Conservation (phyloP, 2,113 vertebrate genomes). For the Gallinago undulata region DNA sequence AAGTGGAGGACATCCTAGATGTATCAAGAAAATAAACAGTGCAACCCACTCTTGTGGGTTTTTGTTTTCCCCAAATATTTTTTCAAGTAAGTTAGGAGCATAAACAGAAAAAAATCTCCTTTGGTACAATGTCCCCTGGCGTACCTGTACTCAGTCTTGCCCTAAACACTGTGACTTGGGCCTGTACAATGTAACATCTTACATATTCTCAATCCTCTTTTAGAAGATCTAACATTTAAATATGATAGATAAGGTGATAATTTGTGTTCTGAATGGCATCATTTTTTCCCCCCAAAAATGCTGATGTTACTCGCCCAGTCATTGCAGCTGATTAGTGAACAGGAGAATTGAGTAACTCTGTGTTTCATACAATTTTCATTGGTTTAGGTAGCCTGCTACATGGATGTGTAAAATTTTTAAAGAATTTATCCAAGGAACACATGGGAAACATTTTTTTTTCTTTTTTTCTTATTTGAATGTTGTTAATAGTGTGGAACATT, state of each 20-base stretch:
- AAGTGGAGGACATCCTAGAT: not conserved
- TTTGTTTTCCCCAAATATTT: not conserved
- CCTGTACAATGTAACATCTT: not conserved
- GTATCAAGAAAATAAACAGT: not conserved
- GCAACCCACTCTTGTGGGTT: not conserved
- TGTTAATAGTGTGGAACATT: constrained; percentile 35
- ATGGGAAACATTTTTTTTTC: not conserved
- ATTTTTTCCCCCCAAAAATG: not conserved
- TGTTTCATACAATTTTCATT: not conserved
- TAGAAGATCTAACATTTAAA: not conserved
- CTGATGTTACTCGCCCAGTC: not conserved
- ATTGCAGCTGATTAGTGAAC: not conserved
- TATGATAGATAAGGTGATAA: not conserved
- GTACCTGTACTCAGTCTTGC: not conserved
- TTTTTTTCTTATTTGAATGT: constrained; percentile 15
- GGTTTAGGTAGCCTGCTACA: not conserved
- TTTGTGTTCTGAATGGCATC: not conserved
- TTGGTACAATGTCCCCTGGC: not conserved
- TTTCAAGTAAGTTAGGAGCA: not conserved
- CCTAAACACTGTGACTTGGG: not conserved
- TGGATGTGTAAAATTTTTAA: not conserved
- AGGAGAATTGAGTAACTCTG: not conserved
- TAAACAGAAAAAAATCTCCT: not conserved
- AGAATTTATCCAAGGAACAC: not conserved
- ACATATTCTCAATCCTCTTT: not conserved